A percentile compares a stretch with the other conserved stretches of the same genome.
Evolutionary conservation across 2,797 vertebrate species (phyloP).

Genomic region (Enteromius fasciolatus): DNA sequence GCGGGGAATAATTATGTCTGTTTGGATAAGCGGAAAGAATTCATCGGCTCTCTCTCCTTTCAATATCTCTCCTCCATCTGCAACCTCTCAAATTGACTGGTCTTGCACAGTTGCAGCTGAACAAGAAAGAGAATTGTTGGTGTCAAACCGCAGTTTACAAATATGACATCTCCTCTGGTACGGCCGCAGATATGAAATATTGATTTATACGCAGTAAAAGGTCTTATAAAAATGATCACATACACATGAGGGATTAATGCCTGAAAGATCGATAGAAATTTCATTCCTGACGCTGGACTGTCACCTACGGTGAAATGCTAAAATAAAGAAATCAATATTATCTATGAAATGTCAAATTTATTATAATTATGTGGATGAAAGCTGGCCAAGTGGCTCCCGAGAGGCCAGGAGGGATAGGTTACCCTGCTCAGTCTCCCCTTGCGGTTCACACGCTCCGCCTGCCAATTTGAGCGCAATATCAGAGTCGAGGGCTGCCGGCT

Average conservation of each 20-base stretch:
- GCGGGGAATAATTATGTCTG: conserved; percentile 68
- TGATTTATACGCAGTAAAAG: conserved; percentile 99
- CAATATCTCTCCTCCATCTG: conserved; percentile 72
- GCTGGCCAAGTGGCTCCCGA: conserved; percentile 99
- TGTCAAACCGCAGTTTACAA: conserved; percentile 99
- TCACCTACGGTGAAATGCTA: conserved; percentile 99
- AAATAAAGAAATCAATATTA: conserved; percentile 99
- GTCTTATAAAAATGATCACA: conserved; percentile 99
- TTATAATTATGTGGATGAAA: conserved; percentile 99
- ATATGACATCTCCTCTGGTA: conserved; percentile 99
- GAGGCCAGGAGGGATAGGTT: conserved; percentile 98
- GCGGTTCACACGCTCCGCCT: conserved; percentile 95
- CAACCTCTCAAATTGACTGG: conserved; percentile 96
- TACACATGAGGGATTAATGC: conserved; percentile 99
- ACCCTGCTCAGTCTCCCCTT: conserved; percentile 95
- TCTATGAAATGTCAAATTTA: conserved; percentile 99
- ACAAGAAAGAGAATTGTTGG: conserved; percentile 99
- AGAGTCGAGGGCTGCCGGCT: conserved; percentile 92
- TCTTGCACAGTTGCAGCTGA: conserved; percentile 99
- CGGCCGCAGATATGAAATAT: conserved; percentile 99
- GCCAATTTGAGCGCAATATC: conserved; percentile 99
- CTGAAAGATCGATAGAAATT: conserved; percentile 99
- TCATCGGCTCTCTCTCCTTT: conserved; percentile 57
- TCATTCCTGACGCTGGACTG: conserved; percentile 99
- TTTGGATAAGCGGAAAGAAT: conserved; percentile 67